phyloP scores from a whole-genome alignment of 2,113 vertebrate species.

The Naja naja region DNA sequence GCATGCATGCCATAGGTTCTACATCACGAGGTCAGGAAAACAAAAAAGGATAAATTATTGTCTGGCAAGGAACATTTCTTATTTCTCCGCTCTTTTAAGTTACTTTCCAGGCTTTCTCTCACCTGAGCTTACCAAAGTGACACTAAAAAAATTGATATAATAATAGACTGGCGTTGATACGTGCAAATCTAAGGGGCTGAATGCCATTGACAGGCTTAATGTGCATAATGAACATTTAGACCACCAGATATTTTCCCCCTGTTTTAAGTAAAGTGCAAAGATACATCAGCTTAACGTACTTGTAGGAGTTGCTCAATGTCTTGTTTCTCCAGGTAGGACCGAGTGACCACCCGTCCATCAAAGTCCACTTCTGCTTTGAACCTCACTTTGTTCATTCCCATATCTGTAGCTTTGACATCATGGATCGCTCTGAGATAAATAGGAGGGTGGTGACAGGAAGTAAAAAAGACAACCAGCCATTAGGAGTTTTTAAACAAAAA shows the following conservation, averaged over 20 bases:
- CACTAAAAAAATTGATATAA: background rate
- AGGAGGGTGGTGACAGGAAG: conserved; percentile 1
- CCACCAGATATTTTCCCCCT: background rate
- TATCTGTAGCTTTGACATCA: conserved; percentile 96
- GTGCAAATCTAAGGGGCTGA: background rate
- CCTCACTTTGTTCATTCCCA: conserved; percentile 96
- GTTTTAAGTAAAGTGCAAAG: background rate
- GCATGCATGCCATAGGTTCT: too few species aligned
- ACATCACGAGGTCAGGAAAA: too few species aligned
- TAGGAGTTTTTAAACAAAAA: background rate
- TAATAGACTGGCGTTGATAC: background rate
- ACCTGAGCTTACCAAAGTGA: background rate
- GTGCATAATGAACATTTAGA: background rate
- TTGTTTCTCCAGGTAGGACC: conserved; percentile 97
- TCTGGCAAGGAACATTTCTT: background rate
- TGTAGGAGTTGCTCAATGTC: conserved; percentile 94
- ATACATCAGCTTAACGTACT: conserved; percentile 68
- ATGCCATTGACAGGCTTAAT: background rate
- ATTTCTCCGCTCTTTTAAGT: background rate
- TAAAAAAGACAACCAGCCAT: conserved; percentile 2
- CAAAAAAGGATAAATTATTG: background rate
- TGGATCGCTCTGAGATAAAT: conserved; percentile 86
- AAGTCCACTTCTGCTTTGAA: conserved; percentile 99
- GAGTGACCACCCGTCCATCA: conserved; percentile 94
- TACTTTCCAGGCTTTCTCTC: background rate